Evolutionary conservation across 2,797 vertebrate genomes (phyloP).

Genomic region (Acanthopagrus latus): DNA sequence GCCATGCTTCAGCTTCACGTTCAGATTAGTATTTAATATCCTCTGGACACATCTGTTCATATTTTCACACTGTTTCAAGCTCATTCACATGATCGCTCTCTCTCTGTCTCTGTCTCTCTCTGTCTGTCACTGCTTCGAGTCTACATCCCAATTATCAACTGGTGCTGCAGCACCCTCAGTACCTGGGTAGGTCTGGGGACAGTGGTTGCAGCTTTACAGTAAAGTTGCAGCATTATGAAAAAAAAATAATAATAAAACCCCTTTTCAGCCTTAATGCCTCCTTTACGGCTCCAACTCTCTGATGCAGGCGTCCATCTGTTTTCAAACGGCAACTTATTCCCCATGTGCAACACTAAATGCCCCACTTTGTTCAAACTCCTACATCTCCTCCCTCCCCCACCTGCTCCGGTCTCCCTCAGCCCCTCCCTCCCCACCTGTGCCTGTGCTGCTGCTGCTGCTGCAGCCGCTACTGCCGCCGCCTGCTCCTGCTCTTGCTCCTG

Average conservation of each 20-base stretch:
- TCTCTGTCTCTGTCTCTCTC: too few relatives aligned
- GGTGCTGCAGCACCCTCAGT: too few relatives aligned
- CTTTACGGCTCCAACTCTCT: constrained; percentile 10
- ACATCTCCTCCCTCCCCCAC: constrained; percentile 17
- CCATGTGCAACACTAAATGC: constrained; percentile 22
- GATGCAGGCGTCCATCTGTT: constrained; percentile 24
- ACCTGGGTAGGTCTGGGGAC: neutral
- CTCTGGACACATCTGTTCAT: too few relatives aligned
- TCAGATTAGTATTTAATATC: too few relatives aligned
- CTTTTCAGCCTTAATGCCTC: constrained; percentile 1
- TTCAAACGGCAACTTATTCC: constrained; percentile 14
- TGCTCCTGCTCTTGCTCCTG: constrained; percentile 97
- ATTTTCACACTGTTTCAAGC: too few relatives aligned
- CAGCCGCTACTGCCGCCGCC: constrained; percentile 66
- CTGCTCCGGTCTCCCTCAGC: neutral
- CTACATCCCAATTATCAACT: too few relatives aligned
- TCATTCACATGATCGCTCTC: too few relatives aligned
- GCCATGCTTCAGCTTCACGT: too few relatives aligned
- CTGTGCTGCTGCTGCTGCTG: constrained; percentile 74
- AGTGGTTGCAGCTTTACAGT: neutral
- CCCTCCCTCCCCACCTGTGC: constrained; percentile 83
- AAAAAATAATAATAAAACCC: neutral
- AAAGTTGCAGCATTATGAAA: neutral
- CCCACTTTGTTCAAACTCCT: constrained; percentile 26
- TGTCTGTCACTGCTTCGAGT: too few relatives aligned